Percentiles rank a stretch among this genome's conserved stretches.
Evolutionary conservation across 2,113 vertebrate species (phyloP).

Genomic region (Nyctibius bracteatus): DNA sequence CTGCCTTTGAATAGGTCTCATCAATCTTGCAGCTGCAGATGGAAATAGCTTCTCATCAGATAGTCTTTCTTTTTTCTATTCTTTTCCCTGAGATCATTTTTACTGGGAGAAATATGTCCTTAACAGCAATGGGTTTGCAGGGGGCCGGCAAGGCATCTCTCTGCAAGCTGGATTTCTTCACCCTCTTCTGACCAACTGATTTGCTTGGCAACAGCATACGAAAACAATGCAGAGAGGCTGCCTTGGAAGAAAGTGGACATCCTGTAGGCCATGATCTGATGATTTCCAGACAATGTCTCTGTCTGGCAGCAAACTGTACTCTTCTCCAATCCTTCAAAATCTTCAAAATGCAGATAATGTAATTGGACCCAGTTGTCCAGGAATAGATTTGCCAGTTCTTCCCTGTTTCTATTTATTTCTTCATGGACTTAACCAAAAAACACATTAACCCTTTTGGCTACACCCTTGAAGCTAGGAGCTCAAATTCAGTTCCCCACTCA

Average conservation of each 20-base stretch:
- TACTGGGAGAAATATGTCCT: background rate
- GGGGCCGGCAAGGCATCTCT: background rate
- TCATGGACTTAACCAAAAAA: background rate
- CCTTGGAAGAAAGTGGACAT: background rate
- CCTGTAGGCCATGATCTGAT: background rate
- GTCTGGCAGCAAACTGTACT: background rate
- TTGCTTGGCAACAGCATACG: background rate
- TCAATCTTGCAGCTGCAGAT: background rate
- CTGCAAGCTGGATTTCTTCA: conserved; percentile 22
- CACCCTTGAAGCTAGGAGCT: background rate
- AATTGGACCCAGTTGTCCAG: background rate
- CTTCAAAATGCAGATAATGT: background rate
- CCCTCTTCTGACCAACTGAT: background rate
- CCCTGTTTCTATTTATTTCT: background rate
- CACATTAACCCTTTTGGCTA: background rate
- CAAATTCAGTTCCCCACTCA: background rate
- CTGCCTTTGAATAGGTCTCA: background rate
- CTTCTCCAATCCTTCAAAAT: background rate
- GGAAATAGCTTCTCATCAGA: background rate
- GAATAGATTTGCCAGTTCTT: background rate
- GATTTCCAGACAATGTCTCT: conserved; percentile 2
- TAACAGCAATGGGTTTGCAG: background rate
- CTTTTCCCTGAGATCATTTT: background rate
- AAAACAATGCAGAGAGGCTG: background rate
- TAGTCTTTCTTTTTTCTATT: background rate